phyloP scores from a whole-genome alignment of 2,113 vertebrate genomes.

The Camarhynchus parvulus region DNA sequence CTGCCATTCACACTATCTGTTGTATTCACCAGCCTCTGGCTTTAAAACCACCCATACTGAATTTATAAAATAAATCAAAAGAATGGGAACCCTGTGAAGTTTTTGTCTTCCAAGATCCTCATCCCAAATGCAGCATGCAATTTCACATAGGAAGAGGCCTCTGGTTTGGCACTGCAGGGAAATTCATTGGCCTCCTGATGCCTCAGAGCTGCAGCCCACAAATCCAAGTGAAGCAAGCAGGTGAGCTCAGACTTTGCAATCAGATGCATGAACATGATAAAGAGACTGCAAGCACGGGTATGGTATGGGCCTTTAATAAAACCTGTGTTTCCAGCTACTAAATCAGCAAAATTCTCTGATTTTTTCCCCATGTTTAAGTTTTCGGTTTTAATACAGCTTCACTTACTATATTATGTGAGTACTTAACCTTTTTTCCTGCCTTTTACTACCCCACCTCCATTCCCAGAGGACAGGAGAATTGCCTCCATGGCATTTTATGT shows the following conservation, averaged over 20 bases:
- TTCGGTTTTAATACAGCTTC: not conserved
- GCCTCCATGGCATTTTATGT: not conserved
- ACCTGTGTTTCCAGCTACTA: not conserved
- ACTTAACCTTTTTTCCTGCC: not conserved
- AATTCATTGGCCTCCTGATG: not conserved
- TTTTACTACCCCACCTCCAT: not conserved
- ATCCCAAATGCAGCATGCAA: fast-evolving
- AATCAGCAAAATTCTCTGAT: not conserved
- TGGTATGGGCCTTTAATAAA: not conserved
- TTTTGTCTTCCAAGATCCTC: not conserved
- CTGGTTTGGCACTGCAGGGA: not conserved
- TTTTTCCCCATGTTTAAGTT: not conserved
- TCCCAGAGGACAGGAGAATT: not conserved
- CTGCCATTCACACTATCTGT: not conserved
- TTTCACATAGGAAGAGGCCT: not conserved
- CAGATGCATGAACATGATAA: not conserved
- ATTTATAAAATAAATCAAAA: not conserved
- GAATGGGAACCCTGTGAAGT: not conserved
- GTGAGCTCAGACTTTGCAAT: not conserved
- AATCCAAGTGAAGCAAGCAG: not conserved
- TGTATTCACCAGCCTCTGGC: not conserved
- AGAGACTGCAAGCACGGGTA: fast-evolving
- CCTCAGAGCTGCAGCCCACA: not conserved
- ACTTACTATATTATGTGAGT: not conserved
- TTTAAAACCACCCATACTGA: not conserved